Conservation (phyloP, 2,113 vertebrate species). For the Corythornis madagascariensis region DNA sequence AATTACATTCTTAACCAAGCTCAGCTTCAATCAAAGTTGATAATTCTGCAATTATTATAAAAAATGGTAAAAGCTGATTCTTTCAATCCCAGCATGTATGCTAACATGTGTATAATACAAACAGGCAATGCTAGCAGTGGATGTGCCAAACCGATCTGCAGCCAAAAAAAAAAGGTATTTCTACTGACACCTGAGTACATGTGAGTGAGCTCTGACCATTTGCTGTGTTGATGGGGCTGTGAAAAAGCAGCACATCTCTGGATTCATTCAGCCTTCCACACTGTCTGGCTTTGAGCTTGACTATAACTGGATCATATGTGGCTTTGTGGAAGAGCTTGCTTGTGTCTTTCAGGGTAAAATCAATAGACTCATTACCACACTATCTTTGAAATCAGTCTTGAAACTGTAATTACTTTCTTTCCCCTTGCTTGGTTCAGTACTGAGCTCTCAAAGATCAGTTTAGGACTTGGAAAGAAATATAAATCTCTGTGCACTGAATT, state of each 20-base stretch:
- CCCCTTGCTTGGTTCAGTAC: neutral
- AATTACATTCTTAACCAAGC: neutral
- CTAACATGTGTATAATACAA: neutral
- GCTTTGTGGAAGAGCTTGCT: neutral
- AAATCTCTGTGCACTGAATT: neutral
- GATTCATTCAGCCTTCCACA: neutral
- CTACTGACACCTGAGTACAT: neutral
- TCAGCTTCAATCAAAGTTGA: neutral
- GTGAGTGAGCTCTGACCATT: neutral
- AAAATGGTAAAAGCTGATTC: rapidly evolving
- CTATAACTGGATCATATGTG: neutral
- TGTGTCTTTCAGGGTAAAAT: neutral
- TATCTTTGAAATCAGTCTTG: neutral
- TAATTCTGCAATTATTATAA: neutral
- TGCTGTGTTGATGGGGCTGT: rapidly evolving
- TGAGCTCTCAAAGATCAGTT: neutral
- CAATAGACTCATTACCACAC: neutral
- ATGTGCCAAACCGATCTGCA: neutral
- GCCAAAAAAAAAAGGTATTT: neutral
- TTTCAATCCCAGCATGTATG: neutral
- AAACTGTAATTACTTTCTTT: neutral
- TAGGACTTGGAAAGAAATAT: neutral
- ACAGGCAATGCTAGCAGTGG: neutral
- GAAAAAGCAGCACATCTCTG: neutral
- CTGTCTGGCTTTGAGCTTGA: neutral